Percentiles rank a stretch among this genome's conserved stretches.
Evolutionary conservation across 2,797 vertebrate species (phyloP).

Genomic region (Cynopterus sphinx): DNA sequence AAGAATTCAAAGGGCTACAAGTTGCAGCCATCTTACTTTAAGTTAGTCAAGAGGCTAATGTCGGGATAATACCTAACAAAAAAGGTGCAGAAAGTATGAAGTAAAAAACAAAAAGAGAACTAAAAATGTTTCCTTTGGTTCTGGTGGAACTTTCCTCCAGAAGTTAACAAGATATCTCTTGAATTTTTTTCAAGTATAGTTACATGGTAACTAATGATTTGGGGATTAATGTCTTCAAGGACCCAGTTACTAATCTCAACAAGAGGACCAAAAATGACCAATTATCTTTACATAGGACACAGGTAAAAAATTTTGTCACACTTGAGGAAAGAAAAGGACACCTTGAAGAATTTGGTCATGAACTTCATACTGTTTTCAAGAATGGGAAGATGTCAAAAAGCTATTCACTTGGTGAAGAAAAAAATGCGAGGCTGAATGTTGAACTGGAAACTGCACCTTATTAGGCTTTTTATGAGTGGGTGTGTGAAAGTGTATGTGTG

Average conservation of each 20-base stretch:
- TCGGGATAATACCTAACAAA: conserved; percentile 93
- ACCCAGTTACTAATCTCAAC: conserved; percentile 92
- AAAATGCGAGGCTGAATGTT: conserved; percentile 91
- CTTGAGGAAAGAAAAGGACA: conserved; percentile 94
- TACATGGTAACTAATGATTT: conserved; percentile 94
- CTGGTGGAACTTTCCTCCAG: conserved; percentile 91
- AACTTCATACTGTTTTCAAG: conserved; percentile 92
- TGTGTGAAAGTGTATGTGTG: conserved; percentile 64
- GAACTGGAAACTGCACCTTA: conserved; percentile 88
- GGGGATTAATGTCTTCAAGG: conserved; percentile 95
- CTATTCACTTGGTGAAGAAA: conserved; percentile 93
- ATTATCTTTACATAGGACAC: conserved; percentile 90
- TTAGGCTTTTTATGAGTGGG: conserved; percentile 83
- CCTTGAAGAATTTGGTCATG: conserved; percentile 92
- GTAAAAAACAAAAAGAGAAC: conserved; percentile 87
- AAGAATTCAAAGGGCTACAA: conserved; percentile 93
- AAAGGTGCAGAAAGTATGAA: conserved; percentile 94
- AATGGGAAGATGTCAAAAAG: conserved; percentile 92
- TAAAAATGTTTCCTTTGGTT: conserved; percentile 93
- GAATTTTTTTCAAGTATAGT: conserved; percentile 96
- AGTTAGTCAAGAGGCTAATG: conserved; percentile 93
- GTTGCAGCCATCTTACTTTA: conserved; percentile 92
- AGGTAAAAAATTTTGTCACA: conserved; percentile 90
- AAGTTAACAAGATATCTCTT: conserved; percentile 93
- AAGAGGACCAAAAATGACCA: conserved; percentile 94